Evolutionary conservation across 2,888 invertebrate genomes (phyloP), one percentile per base, ranked within the genome.

Genomic region (Habrosyne pyritoides): DNA sequence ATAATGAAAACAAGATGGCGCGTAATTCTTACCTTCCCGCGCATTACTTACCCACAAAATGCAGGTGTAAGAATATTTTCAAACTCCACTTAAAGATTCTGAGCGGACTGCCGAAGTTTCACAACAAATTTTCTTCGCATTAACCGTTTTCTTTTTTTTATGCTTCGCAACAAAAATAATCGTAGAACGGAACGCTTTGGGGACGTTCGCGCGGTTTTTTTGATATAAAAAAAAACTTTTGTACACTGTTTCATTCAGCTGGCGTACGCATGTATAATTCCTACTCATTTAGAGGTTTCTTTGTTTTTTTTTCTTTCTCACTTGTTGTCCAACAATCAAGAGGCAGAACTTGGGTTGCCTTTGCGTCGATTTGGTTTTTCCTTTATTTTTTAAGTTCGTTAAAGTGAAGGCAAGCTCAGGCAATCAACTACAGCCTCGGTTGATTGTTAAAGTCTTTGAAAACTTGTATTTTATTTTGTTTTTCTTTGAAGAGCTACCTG

Each of bases 251-350:
- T 60, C 68, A 66, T 65, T 73, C 66, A 71, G 67, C 76, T 71
- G 75, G 71, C 71, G 77, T 73, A 80, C 79, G 83, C 80, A 83
- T 83, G 82, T 80, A 83, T 83, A 84, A 84, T 83, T 71, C 67
- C 66, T 57, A 64, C 79, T 82, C 77, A 79, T 83, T 76, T 69
- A 55, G 54, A 62, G 65, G 64, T 60, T 71, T 71, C 60, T n/a
- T 47, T 26, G 22, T 54, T 51, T 50, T 56, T 64, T 72, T 70
- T 67, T 66, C 63, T 42, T 56, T 68, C 64, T 64, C 61, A 65
- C 64, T 70, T 70, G 72, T 75, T 67, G 67, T 62, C 55, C 55
- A 67, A 73, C 73, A 75, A 75, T 75, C 73, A 73, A 65, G 64
- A 67, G 72, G 53, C 66, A 69, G 68, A 56, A 63, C 61, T 66